phyloP scores from a whole-genome alignment of 92 coral and sea anemone genomes.

The Virgularia gustaviana region DNA sequence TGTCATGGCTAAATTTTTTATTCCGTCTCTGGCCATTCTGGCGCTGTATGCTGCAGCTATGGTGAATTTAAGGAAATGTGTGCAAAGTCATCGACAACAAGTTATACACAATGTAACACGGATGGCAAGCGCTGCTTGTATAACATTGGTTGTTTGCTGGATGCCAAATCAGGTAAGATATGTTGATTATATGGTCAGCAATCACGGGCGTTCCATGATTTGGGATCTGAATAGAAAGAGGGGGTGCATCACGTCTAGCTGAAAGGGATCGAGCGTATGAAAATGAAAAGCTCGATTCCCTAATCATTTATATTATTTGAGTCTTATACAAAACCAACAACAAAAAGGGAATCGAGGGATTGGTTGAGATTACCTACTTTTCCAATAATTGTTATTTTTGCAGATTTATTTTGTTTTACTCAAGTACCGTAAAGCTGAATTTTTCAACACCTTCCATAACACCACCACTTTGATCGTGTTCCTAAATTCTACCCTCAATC shows the following conservation, averaged over 20 bases:
- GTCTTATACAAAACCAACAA: too few relatives aligned
- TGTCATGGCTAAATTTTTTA: conserved; percentile 41
- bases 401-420: conserved; percentile 15
- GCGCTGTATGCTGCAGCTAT: conserved; percentile 21
- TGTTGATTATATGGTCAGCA: too few relatives aligned
- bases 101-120: conserved; percentile 10
- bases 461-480: conserved; percentile 3
- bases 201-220: too few relatives aligned
- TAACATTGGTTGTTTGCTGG: conserved; percentile 72
- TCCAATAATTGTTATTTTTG: neutral
- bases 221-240: too few relatives aligned
- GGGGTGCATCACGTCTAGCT: too few relatives aligned
- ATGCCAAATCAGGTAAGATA: conserved; percentile 66
- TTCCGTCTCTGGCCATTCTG: conserved; percentile 49
- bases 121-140: conserved; percentile 66
- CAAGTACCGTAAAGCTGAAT: neutral
- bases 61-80: neutral
- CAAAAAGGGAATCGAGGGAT: too few relatives aligned
- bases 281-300: too few relatives aligned
- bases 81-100: neutral
- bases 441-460: conserved; percentile 13
- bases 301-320: too few relatives aligned
- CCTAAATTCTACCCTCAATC: conserved; percentile 11
- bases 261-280: too few relatives aligned
- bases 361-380: too few relatives aligned